phyloP scores from a whole-genome alignment of 2,113 vertebrate species.

The Sitta europaea region DNA sequence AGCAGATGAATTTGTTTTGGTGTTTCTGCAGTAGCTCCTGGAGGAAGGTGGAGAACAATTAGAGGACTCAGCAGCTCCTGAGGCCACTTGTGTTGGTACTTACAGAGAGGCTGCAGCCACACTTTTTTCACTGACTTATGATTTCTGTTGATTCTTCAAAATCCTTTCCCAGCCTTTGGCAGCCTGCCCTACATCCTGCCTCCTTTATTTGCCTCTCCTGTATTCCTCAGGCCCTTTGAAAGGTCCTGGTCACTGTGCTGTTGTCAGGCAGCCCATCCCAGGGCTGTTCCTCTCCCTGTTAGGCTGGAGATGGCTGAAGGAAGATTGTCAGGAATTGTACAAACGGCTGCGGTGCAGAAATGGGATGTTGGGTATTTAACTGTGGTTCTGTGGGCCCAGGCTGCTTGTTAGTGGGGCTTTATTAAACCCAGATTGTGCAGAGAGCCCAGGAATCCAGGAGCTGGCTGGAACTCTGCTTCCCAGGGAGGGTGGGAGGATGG shows the following conservation, averaged over 20 bases:
- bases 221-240: background rate
- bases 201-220: background rate
- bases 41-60: background rate
- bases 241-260: background rate
- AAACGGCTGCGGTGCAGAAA: background rate
- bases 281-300: background rate
- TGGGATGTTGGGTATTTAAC: background rate
- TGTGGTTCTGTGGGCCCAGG: conserved; percentile 17
- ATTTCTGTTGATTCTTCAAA: background rate
- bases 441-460: conserved; percentile 1
- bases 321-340: background rate
- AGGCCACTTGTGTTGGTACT: background rate
- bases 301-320: background rate
- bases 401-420: conserved; percentile 35
- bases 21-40: background rate
- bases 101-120: background rate
- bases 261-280: background rate
- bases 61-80: background rate
- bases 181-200: background rate
- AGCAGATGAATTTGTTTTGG: background rate
- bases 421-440: conserved; percentile 67
- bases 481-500: conserved; percentile 31
- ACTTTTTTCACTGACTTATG: background rate
- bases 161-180: background rate
- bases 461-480: conserved; percentile 45